Percentiles rank a stretch among this genome's conserved stretches.
Conservation (phyloP, 2,797 vertebrate genomes). For the Cossypha polioptera region DNA sequence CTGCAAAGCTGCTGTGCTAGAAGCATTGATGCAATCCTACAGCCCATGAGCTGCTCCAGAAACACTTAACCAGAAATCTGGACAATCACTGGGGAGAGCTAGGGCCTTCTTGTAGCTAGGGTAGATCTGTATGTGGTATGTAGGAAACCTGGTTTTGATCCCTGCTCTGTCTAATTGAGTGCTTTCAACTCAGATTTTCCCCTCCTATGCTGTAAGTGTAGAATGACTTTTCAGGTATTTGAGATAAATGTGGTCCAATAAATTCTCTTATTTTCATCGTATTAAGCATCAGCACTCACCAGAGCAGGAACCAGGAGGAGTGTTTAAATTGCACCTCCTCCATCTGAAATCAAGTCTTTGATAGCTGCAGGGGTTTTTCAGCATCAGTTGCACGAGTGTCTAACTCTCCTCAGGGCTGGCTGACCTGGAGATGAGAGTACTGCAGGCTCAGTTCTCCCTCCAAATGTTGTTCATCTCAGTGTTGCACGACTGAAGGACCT, state of each 20-base stretch:
- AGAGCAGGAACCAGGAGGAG: background rate
- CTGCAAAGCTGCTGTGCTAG: background rate
- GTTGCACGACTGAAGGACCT: background rate
- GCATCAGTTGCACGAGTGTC: rapidly evolving
- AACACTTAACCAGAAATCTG: background rate
- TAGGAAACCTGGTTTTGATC: background rate
- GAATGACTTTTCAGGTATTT: background rate
- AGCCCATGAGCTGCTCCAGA: background rate
- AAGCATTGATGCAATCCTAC: background rate
- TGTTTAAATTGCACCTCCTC: background rate
- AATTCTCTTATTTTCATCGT: background rate
- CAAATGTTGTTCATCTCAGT: background rate
- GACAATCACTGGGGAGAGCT: background rate
- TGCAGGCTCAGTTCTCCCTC: background rate
- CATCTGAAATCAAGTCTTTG: background rate
- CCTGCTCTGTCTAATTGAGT: background rate
- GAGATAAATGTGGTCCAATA: background rate
- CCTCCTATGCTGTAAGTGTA: background rate
- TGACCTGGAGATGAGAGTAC: background rate
- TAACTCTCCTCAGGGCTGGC: background rate
- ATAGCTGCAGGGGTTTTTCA: background rate
- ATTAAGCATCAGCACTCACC: background rate
- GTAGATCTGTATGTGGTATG: background rate
- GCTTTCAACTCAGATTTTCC: background rate
- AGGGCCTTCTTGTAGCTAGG: background rate